Evolutionary conservation across 2,113 vertebrate species (phyloP).

Genomic region (Pelecanoides urinatrix): DNA sequence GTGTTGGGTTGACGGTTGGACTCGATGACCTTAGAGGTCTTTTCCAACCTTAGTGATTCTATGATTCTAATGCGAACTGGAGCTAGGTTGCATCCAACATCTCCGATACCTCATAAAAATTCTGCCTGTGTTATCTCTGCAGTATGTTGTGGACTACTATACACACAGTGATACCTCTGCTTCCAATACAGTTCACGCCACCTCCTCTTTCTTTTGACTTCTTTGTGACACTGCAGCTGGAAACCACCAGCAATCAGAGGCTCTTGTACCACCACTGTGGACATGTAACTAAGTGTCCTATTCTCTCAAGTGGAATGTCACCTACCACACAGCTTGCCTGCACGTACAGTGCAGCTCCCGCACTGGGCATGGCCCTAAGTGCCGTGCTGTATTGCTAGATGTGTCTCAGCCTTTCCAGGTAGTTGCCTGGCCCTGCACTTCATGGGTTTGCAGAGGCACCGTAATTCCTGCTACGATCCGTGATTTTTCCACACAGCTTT

Average conservation of each 20-base stretch:
- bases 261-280: not conserved
- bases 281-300: not conserved
- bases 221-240: not conserved
- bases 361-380: fast-evolving
- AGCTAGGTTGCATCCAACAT: not conserved
- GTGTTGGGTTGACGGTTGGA: no score
- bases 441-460: not conserved
- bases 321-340: not conserved
- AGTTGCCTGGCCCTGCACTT: not conserved
- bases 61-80: fast-evolving
- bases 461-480: not conserved
- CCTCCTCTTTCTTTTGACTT: not conserved
- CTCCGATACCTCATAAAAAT: not conserved
- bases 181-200: fast-evolving
- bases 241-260: not conserved
- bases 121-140: not conserved
- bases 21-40: no score
- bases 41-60: no score
- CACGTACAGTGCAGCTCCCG: fast-evolving
- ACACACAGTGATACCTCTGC: not conserved
- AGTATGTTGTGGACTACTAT: not conserved
- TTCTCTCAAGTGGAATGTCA: not conserved
- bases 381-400: not conserved
- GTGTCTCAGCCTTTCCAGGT: not conserved
- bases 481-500: not conserved